phyloP scores from a whole-genome alignment of 2,888 invertebrate species.

The Linyphia triangularis region DNA sequence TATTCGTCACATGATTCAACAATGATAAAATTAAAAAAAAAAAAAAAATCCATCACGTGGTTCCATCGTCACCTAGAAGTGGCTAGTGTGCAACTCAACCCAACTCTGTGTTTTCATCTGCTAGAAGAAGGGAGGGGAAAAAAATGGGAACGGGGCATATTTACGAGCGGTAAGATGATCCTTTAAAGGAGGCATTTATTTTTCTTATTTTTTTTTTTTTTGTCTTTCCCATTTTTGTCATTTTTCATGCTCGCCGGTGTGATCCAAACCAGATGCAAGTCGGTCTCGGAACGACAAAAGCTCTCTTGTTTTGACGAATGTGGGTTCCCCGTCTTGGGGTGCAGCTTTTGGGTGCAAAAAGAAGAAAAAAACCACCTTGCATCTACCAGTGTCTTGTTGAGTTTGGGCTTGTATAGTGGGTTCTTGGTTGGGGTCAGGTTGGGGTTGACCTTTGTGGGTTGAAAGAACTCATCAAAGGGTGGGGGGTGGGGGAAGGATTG shows the following conservation, averaged over 20 bases:
- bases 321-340: not conserved
- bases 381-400: not conserved
- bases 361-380: constrained; percentile 60
- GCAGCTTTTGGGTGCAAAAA: not conserved
- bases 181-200: constrained; percentile 24
- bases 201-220: not conserved
- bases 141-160: constrained; percentile 46
- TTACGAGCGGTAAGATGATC: constrained; percentile 61
- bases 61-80: constrained; percentile 65
- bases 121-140: not conserved
- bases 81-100: constrained; percentile 21
- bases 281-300: constrained; percentile 59
- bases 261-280: constrained; percentile 70
- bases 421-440: not conserved
- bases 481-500: not conserved
- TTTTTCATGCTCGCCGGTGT: constrained; percentile 47
- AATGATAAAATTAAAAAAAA: constrained; percentile 19
- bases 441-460: constrained; percentile 8
- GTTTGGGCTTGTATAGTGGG: not conserved
- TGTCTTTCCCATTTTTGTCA: constrained; percentile 13
- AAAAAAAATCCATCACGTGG: constrained; percentile 50
- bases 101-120: constrained; percentile 1
- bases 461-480: constrained; percentile 50
- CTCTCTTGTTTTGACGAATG: constrained; percentile 47
- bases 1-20: constrained; percentile 43